Evolutionary conservation across 1,140 invertebrate genomes (phyloP).

Genomic region (Galleria mellonella): DNA sequence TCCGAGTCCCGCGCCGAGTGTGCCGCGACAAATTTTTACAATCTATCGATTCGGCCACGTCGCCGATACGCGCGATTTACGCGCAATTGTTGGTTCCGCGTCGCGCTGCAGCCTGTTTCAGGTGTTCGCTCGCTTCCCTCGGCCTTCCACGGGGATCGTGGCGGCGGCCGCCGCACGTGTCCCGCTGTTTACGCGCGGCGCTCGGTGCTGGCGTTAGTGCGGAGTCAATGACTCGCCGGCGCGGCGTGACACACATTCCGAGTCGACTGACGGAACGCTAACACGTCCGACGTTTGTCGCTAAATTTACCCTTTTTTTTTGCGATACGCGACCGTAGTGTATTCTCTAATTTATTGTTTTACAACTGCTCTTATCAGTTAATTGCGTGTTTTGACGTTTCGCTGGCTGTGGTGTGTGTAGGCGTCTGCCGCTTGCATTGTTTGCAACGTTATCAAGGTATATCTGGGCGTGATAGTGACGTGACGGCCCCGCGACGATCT

Average conservation of each 20-base stretch:
- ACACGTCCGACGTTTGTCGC: constrained; percentile 40
- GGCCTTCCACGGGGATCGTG: background rate
- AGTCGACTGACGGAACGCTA: constrained; percentile 36
- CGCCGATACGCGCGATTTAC: constrained; percentile 15
- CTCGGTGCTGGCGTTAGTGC: constrained; percentile 12
- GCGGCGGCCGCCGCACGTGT: constrained; percentile 37
- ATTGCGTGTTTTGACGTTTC: constrained; percentile 9
- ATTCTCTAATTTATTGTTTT: constrained; percentile 13
- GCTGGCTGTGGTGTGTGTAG: constrained; percentile 12
- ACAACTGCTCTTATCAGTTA: constrained; percentile 22
- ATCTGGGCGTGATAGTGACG: constrained; percentile 19
- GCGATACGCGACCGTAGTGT: constrained; percentile 16
- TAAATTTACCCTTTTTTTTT: constrained; percentile 27
- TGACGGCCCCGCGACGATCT: constrained; percentile 12
- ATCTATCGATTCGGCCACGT: constrained; percentile 17
- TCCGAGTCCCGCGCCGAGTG: constrained; percentile 4
- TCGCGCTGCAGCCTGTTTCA: constrained; percentile 14
- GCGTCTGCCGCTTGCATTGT: constrained; percentile 10
- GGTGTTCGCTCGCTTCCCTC: background rate
- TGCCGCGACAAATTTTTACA: constrained; percentile 9
- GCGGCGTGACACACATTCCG: constrained; percentile 61
- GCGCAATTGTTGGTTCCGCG: constrained; percentile 13
- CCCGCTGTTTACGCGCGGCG: constrained; percentile 48
- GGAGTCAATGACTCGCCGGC: constrained; percentile 58
- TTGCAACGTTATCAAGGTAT: constrained; percentile 21